Percentiles rank a stretch among this genome's conserved stretches.
Evolutionary conservation across 2,888 invertebrate species (phyloP).

Genomic region (Pharmacophagus antenor): DNA sequence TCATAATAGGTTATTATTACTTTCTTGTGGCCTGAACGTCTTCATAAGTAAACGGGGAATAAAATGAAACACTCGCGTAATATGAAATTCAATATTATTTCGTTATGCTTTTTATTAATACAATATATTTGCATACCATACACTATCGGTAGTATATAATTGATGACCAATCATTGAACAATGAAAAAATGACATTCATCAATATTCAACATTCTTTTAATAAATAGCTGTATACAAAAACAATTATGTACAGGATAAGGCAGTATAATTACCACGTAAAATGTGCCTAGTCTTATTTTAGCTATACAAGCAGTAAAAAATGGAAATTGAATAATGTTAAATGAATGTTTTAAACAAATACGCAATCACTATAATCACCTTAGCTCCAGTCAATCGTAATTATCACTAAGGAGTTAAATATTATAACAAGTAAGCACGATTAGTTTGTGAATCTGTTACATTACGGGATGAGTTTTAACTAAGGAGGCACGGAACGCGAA

Average conservation of each 20-base stretch:
- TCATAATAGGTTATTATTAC: too few species aligned
- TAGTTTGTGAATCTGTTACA: constrained; percentile 79
- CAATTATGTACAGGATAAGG: constrained; percentile 81
- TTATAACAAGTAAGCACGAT: constrained; percentile 75
- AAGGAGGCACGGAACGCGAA: constrained; percentile 26
- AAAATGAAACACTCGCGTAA: constrained; percentile 66
- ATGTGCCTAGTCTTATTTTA: constrained; percentile 74
- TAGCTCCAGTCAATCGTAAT: constrained; percentile 73
- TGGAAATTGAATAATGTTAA: constrained; percentile 66
- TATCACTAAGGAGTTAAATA: constrained; percentile 75
- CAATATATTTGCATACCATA: constrained; percentile 80
- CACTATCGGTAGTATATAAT: constrained; percentile 78
- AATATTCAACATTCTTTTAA: constrained; percentile 78
- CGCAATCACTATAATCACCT: constrained; percentile 47
- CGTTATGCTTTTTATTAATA: constrained; percentile 81
- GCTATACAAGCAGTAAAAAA: constrained; percentile 79
- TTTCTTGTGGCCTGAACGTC: too few species aligned
- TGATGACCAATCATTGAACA: constrained; percentile 80
- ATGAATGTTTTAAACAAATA: constrained; percentile 63
- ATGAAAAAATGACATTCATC: constrained; percentile 77
- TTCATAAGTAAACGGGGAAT: not conserved
- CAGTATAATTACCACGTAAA: constrained; percentile 78
- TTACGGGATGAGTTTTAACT: constrained; percentile 38
- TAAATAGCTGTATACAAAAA: constrained; percentile 82
- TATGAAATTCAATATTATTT: constrained; percentile 82